Percentiles rank a stretch among this genome's conserved stretches.
These are phyloP conservation scores for Kuschelorhynchus macadamiae DNA, from an alignment of 2,888 invertebrate species.

Conservation along the genomic window DNA sequence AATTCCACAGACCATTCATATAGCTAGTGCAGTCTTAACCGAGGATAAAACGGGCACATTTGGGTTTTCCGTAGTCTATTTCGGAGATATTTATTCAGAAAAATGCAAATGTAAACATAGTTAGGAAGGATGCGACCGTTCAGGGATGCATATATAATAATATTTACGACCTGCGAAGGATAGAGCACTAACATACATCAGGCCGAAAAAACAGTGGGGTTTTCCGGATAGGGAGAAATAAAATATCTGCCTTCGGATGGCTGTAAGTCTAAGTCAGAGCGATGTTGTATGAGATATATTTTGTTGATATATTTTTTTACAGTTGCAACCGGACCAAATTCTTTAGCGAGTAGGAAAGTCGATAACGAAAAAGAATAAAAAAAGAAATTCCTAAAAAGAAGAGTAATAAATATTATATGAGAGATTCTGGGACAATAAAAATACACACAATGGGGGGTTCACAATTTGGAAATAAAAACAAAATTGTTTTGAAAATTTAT, in stretches of 20 bases:
- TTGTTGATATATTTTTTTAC: constrained; percentile 20
- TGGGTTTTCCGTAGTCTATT: constrained; percentile 34
- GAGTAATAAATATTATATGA: too few relatives aligned
- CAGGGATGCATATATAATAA: constrained; percentile 32
- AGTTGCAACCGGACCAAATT: too few relatives aligned
- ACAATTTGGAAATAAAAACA: too few relatives aligned
- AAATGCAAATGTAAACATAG: constrained; percentile 41
- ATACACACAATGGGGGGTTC: too few relatives aligned
- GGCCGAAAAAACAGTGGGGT: constrained; percentile 32
- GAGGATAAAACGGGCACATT: constrained; percentile 22
- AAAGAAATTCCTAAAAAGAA: too few relatives aligned
- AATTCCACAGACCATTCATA: constrained; percentile 13
- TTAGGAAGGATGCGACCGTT: constrained; percentile 29
- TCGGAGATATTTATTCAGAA: constrained; percentile 38
- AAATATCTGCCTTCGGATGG: constrained; percentile 24
- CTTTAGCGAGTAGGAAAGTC: too few relatives aligned
- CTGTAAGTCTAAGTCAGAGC: background rate
- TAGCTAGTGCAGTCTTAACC: constrained; percentile 15
- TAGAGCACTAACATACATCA: constrained; percentile 32
- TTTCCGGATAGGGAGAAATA: constrained; percentile 25
- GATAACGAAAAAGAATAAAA: too few relatives aligned
- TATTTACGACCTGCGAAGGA: constrained; percentile 33
- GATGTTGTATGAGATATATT: constrained; percentile 12
- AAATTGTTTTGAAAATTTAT: too few relatives aligned
- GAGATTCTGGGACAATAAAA: too few relatives aligned